Conservation (phyloP, 2,113 vertebrate species). For the Panurus biarmicus region DNA sequence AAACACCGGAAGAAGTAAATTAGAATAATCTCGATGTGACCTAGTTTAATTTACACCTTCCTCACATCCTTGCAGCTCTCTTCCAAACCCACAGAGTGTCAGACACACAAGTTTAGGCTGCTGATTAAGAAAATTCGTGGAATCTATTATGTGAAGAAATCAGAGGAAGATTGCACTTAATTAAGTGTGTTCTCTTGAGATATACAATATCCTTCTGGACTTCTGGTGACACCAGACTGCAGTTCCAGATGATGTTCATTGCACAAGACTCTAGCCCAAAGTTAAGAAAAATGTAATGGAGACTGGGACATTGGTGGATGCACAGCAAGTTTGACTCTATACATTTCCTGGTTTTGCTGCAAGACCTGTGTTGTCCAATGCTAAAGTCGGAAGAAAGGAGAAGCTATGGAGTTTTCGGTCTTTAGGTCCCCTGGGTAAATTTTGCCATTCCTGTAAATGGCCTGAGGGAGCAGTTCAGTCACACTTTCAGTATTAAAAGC, state of each 20-base stretch:
- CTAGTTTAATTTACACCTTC: slow-evolving; percentile 11
- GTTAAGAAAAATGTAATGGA: not conserved
- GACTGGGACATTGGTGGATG: fast-evolving
- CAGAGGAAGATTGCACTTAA: not conserved
- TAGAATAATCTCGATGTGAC: not conserved
- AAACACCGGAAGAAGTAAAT: not conserved
- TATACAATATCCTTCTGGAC: not conserved
- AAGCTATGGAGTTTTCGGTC: not conserved
- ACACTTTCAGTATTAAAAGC: not conserved
- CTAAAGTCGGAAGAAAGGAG: not conserved
- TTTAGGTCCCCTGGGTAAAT: not conserved
- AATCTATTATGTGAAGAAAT: not conserved
- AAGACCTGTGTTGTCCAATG: not conserved
- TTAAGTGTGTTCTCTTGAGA: not conserved
- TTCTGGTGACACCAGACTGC: not conserved
- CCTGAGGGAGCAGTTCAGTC: not conserved
- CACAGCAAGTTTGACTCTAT: not conserved
- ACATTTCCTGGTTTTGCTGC: not conserved
- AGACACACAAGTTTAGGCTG: not conserved
- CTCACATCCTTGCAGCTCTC: not conserved
- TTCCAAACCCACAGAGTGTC: not conserved
- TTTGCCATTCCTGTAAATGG: not conserved
- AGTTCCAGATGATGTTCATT: not conserved
- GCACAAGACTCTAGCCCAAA: not conserved
- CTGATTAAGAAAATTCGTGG: not conserved